These are phyloP conservation scores for Drosophila testacea DNA, from an alignment of 2,888 invertebrate genomes.

Conservation along the genomic window DNA sequence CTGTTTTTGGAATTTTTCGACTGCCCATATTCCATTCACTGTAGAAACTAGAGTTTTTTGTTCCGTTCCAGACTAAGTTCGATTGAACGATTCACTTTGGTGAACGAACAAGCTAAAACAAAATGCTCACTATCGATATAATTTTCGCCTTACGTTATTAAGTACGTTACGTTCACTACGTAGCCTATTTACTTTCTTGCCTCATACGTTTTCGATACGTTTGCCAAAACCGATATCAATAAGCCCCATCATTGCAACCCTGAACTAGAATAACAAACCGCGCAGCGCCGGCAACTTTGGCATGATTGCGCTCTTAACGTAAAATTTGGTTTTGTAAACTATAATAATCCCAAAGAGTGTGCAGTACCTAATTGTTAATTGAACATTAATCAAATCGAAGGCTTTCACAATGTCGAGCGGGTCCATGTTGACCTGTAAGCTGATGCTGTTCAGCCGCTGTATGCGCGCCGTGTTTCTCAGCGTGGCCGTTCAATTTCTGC, in stretches of 20 bases:
- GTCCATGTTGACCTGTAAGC: conserved; percentile 65
- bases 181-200: not conserved
- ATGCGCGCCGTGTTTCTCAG: conserved; percentile 87
- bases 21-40: conserved; percentile 67
- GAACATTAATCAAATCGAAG: not conserved
- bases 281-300: conserved; percentile 42
- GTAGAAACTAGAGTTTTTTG: conserved; percentile 52
- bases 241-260: conserved; percentile 11
- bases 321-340: not conserved
- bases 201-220: not conserved
- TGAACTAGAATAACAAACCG: conserved; percentile 30
- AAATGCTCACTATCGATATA: conserved; percentile 34
- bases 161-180: conserved; percentile 1
- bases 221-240: conserved; percentile 9
- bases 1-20: conserved; percentile 73
- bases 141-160: not conserved
- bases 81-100: too few species aligned
- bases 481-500: conserved; percentile 86
- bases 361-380: not conserved
- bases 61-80: too few species aligned
- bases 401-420: conserved; percentile 32
- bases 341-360: not conserved
- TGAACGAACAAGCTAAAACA: too few species aligned
- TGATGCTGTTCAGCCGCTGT: conserved; percentile 80
- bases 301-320: not conserved